Base-by-base conservation (phyloP, 2,797 vertebrate species). In the Nasua narica region DNA sequence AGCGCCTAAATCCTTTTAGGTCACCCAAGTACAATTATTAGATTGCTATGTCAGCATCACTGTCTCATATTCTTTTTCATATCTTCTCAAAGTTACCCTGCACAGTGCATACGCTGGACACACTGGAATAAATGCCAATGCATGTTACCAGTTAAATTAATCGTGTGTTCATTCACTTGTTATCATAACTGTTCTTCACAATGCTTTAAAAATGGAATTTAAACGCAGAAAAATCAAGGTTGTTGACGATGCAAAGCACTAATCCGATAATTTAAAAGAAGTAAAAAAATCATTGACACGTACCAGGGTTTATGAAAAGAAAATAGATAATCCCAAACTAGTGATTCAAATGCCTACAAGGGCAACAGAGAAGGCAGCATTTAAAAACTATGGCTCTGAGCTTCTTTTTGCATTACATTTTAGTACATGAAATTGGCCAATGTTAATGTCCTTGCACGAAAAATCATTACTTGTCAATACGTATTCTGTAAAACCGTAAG, bases 391-490 rank as follows among this genome's bases (percentile, higher is more conserved):
- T 83, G 43, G 18, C 87, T 90, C 46, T 29, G 43, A 70, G 35
- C 5, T 1, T 65, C 43, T 37, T 87, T 37, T 14, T 54, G 40
- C 1, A 90, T 82, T 96, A 48, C 23, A 74, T 86, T 87, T 84
- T 23, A 81, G 69, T 56, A 88, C 29, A 84, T 56, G 50, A 91
- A 91, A 88, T 19, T 78, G 72, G 12, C 40, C 77, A 86, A 74
- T 69, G 70, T 74, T 88, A 82, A 91, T 37, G 23, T 35, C 29
- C 10, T 84, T 74, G 25, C 62, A 60, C 92, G 69, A 94, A 93
- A 93, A 93, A 93, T 87, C 27, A 56, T 79, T 79, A 88, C 14
- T 83, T 74, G 56, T 67, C 85, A 94, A 74, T 58, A 83, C 27
- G 13, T 69, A 89, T 93, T 86, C 32, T 74, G 10, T 37, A 69